These are phyloP conservation scores for Brachypodius melanocephalos DNA, from an alignment of 2,113 vertebrate species.

Conservation along the genomic window DNA sequence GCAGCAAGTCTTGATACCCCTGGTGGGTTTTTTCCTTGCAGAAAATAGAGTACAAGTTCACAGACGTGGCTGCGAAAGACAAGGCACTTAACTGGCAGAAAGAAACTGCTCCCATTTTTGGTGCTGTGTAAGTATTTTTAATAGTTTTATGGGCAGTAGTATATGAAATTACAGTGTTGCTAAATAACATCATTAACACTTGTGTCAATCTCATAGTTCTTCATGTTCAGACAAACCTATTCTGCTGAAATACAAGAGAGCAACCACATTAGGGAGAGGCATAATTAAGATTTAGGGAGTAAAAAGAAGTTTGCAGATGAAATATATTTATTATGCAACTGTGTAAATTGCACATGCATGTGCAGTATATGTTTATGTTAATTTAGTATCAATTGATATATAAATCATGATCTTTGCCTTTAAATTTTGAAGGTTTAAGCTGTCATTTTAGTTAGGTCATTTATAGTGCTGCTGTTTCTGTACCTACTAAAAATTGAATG, in stretches of 20 bases:
- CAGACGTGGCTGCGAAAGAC: conserved; percentile 32
- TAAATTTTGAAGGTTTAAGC: neutral
- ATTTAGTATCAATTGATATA: neutral
- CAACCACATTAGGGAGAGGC: neutral
- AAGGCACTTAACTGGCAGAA: conserved; percentile 62
- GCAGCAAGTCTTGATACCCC: neutral
- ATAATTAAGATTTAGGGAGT: neutral
- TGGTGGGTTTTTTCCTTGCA: conserved; percentile 17
- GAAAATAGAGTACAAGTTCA: conserved; percentile 68
- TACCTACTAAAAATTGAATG: neutral
- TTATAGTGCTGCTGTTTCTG: neutral
- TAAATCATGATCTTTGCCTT: neutral
- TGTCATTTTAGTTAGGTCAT: neutral
- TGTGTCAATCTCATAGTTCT: neutral
- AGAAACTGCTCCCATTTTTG: conserved; percentile 65
- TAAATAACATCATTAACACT: neutral
- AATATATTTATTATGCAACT: neutral
- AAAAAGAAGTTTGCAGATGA: neutral
- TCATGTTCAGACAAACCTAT: neutral
- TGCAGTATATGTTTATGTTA: neutral
- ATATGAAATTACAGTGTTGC: neutral
- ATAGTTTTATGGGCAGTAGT: neutral
- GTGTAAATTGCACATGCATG: neutral
- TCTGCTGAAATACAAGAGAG: neutral
- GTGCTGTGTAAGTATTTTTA: conserved; percentile 74